A percentile compares a stretch with the other conserved stretches of the same genome.
Conservation (phyloP, 2,888 invertebrate genomes). For the Argyresthia goedartella region DNA sequence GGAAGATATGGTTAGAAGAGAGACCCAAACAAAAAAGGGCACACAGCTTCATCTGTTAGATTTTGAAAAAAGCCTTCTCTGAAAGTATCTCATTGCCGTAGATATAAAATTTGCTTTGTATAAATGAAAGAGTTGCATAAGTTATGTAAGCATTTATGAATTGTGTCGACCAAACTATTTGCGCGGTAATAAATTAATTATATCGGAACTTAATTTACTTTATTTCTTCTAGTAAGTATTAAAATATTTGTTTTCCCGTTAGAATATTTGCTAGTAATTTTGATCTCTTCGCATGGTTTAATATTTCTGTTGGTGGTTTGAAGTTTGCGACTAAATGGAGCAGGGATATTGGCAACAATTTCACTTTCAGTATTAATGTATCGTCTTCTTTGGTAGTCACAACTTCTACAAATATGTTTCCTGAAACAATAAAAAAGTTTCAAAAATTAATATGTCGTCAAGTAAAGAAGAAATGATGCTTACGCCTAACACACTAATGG, state of each 20-base stretch:
- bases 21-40: no score
- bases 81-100: no score
- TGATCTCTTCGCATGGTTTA: slow-evolving; percentile 47
- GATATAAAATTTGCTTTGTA: neutral
- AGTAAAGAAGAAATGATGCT: no score
- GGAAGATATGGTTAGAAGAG: no score
- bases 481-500: no score
- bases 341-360: slow-evolving; percentile 43
- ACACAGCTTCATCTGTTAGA: no score
- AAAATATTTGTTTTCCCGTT: slow-evolving; percentile 45
- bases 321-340: slow-evolving; percentile 39
- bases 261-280: slow-evolving; percentile 49
- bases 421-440: slow-evolving; percentile 34
- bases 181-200: slow-evolving; percentile 1
- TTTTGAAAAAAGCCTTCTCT: no score
- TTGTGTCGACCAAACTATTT: slow-evolving; percentile 6
- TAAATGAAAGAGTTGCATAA: neutral
- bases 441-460: no score
- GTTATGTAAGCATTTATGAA: slow-evolving; percentile 45
- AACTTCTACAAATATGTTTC: slow-evolving; percentile 45
- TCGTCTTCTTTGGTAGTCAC: slow-evolving; percentile 23
- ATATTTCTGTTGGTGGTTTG: slow-evolving; percentile 43
- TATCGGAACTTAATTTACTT: neutral
- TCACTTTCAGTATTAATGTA: slow-evolving; percentile 37
- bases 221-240: neutral